These are phyloP conservation scores for Pachyseris speciosa DNA, from an alignment of 64 coral and sea anemone species.

Conservation along the genomic window DNA sequence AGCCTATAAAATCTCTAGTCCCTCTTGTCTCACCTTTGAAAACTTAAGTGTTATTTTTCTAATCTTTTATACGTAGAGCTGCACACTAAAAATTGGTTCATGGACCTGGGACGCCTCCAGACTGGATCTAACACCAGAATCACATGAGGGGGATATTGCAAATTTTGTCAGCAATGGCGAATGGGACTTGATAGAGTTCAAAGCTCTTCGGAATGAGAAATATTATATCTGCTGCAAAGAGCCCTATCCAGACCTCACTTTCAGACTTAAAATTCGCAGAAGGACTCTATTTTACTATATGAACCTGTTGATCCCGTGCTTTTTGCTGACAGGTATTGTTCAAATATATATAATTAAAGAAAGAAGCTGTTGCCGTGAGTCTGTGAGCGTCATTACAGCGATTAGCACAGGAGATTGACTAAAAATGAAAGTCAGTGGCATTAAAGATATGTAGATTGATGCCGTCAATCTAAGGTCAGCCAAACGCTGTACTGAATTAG, in stretches of 20 bases:
- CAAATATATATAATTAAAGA: too few relatives aligned
- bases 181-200: background rate
- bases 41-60: too few relatives aligned
- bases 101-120: background rate
- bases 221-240: background rate
- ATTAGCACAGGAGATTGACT: too few relatives aligned
- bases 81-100: background rate
- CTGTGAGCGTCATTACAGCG: too few relatives aligned
- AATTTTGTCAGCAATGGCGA: constrained; percentile 17
- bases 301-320: constrained; percentile 7
- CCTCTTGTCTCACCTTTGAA: too few relatives aligned
- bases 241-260: background rate
- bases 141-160: background rate
- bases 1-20: too few relatives aligned
- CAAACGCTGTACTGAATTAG: too few relatives aligned
- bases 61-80: too few relatives aligned
- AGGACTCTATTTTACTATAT: constrained; percentile 2
- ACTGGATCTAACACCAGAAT: background rate
- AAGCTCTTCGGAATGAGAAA: background rate
- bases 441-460: too few relatives aligned
- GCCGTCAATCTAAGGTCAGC: too few relatives aligned
- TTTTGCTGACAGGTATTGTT: constrained; percentile 13
- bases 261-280: background rate
- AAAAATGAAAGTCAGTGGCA: too few relatives aligned
- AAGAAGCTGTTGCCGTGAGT: too few relatives aligned